These are phyloP conservation scores for Paracanthobrama guichenoti DNA, from an alignment of 2,113 vertebrate species.

Conservation along the genomic window DNA sequence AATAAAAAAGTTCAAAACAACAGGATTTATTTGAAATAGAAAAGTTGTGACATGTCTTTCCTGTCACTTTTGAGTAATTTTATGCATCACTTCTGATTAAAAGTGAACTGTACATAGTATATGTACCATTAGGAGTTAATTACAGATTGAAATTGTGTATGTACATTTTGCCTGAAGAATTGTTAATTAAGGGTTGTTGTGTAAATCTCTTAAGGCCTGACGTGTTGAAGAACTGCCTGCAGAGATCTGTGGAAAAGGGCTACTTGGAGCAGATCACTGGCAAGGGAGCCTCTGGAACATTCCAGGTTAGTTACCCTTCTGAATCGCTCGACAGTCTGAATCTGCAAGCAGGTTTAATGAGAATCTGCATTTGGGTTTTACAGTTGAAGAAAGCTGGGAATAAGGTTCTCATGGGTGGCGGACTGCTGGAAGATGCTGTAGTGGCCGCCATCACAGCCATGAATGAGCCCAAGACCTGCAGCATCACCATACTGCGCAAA, in stretches of 20 bases:
- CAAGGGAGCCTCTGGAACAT: conserved; percentile 94
- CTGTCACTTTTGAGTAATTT: too few species aligned
- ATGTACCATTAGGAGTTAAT: background rate
- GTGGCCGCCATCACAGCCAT: conserved; percentile 95
- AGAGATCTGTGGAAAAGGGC: conserved; percentile 92
- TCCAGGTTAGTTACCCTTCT: conserved; percentile 80
- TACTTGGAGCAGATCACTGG: conserved; percentile 97
- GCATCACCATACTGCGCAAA: conserved; percentile 89
- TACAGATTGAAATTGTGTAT: background rate
- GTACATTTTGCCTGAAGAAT: background rate
- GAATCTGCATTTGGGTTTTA: conserved; percentile 12
- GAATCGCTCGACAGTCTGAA: too few species aligned
- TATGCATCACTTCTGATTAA: background rate
- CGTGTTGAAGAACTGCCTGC: conserved; percentile 89
- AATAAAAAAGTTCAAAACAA: too few species aligned
- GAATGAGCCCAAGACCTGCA: conserved; percentile 99
- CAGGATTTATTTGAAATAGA: too few species aligned
- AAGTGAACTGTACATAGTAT: background rate
- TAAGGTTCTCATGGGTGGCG: conserved; percentile 87
- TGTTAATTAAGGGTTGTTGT: background rate
- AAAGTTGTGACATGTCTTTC: too few species aligned
- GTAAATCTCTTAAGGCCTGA: conserved; percentile 82
- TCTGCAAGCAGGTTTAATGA: background rate
- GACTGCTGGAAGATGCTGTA: conserved; percentile 90
- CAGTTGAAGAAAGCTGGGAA: conserved; percentile 93